Evolutionary conservation across 2,888 invertebrate genomes (phyloP), one percentile per base, ranked within the genome.

Genomic region (Euphydryas editha): DNA sequence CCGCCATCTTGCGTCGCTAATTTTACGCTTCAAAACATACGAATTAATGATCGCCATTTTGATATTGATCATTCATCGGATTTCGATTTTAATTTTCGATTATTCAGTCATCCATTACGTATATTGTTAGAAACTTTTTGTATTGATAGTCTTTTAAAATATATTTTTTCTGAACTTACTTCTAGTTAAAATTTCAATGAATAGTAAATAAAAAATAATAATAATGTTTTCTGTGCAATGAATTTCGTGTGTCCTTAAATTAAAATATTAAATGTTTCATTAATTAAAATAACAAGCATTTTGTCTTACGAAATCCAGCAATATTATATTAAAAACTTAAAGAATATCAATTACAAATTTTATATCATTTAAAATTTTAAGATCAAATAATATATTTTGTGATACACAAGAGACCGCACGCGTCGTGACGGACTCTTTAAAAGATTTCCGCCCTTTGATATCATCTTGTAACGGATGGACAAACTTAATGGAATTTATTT

Each of bases 21-120:
- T 83, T 84, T 76, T 81, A 79, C 81, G 84, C 75, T 76, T 73
- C 76, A 76, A 69, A 75, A 75, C 76, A 67, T 74, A 71, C 74
- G 73, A 81, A 82, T 82, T 83, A 81, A 78, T 76, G 77, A 17
- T n/a, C 78, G 65, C 62, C 54, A 58, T 65, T 56, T 49, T 75
- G 73, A 75, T 74, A 66, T 51, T 63, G 73, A 72, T 70, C 65
- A 69, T 74, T 73, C 69, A 65, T 67, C 59, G 69, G 66, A 47
- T 61, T 47, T 54, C 39, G 59, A 57, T 62, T 65, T 62, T 68
- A 61, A 65, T 63, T 61, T 37, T 11, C 17, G 44, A 59, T 51
- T 59, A 54, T 36, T 39, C 54, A 24, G 17, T 54, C 24, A 15
- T 20, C 24, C 30, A 11, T 55, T 55, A 4, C 21, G 24, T 24